Percentiles rank a stretch among this genome's conserved stretches.
Conservation (phyloP, 2,113 vertebrate species). For the Coptodon bakossiorum region DNA sequence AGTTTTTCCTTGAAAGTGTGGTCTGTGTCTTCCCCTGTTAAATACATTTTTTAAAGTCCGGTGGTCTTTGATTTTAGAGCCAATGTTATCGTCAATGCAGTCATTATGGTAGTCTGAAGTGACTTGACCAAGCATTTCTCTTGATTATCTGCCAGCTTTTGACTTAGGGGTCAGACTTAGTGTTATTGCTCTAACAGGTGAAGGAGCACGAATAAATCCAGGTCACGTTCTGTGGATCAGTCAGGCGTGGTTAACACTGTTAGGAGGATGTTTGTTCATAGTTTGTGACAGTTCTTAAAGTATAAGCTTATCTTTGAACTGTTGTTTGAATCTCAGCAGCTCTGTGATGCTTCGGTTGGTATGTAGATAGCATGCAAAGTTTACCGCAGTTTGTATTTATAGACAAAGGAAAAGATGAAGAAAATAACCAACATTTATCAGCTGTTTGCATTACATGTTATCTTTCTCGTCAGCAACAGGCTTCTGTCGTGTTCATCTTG, state of each 20-base stretch:
- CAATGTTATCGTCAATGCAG: background rate
- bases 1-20: slow-evolving; percentile 12
- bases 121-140: background rate
- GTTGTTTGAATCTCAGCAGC: background rate
- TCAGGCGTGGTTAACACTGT: background rate
- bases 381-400: background rate
- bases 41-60: background rate
- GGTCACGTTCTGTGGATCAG: background rate
- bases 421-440: background rate
- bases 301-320: background rate
- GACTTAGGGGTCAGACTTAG: background rate
- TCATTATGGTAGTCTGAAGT: background rate
- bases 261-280: background rate
- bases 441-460: background rate
- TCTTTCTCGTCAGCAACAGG: background rate
- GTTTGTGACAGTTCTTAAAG: background rate
- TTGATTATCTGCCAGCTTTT: background rate
- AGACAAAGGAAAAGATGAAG: background rate
- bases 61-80: background rate
- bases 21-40: background rate
- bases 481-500: background rate
- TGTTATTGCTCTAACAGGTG: background rate
- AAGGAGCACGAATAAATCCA: background rate
- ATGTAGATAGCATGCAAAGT: background rate
- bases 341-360: background rate